A percentile compares a stretch with the other conserved stretches of the same genome.
Evolutionary conservation across 2,888 invertebrate species (phyloP).

Genomic region (Halictus ligatus): DNA sequence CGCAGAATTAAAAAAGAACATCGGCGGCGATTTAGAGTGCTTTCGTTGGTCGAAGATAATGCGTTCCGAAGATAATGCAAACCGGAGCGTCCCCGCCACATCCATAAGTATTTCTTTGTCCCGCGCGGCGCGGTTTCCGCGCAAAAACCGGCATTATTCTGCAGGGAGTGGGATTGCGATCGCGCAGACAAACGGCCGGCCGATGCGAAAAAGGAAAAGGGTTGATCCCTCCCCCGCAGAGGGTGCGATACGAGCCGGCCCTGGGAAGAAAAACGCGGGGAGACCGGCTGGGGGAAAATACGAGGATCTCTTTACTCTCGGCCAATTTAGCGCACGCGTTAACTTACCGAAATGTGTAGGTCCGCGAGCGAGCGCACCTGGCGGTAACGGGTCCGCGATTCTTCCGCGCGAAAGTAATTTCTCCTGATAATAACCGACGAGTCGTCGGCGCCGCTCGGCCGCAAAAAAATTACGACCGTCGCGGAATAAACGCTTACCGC

Average conservation of each 20-base stretch:
- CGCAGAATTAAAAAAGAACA: neutral
- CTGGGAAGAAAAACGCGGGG: neutral
- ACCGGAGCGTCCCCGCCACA: neutral
- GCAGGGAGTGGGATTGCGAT: neutral
- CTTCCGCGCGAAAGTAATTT: conserved; percentile 56
- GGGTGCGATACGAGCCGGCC: neutral
- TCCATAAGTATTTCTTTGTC: neutral
- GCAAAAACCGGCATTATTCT: conserved; percentile 21
- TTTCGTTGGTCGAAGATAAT: neutral
- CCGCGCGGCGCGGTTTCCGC: neutral
- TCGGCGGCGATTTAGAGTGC: conserved; percentile 13
- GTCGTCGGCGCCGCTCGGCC: conserved; percentile 11
- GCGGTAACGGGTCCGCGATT: conserved; percentile 25
- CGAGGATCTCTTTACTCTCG: neutral
- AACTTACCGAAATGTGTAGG: conserved; percentile 42
- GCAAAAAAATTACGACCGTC: conserved; percentile 53
- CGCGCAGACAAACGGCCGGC: neutral
- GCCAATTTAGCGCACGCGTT: conserved; percentile 48
- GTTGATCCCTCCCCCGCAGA: neutral
- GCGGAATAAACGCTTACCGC: conserved; percentile 65
- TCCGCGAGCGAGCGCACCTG: conserved; percentile 9
- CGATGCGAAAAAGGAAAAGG: neutral
- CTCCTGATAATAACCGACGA: conserved; percentile 62
- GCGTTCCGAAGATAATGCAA: conserved; percentile 4
- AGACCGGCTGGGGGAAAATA: neutral